Base-by-base conservation (phyloP, 2,113 vertebrate species). In the Pelecanoides urinatrix region DNA sequence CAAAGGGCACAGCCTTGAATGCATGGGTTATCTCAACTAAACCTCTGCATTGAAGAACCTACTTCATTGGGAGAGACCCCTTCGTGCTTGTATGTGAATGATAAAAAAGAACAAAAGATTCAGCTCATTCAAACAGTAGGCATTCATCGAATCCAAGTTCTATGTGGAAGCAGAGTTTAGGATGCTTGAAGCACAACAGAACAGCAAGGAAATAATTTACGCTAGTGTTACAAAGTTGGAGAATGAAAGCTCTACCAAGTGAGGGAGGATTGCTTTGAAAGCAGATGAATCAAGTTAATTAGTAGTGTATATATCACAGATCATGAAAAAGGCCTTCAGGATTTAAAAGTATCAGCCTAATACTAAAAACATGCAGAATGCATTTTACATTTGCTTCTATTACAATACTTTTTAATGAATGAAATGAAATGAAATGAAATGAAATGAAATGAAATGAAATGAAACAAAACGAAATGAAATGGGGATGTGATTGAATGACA, bases 21-120 rank as follows among this genome's bases (percentile, higher is more conserved):
- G 70, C 26, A 0, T 71, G 93, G 96, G 97, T 98, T 98, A 98
- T 98, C 97, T 95, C 97, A 97, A 96, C 49, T 90, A 93, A 97
- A 92, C 92, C 92, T 88, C 93, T 34, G 75, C 15, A 72, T 8
- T 65, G 63, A 97, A 97, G 95, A 97, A 82, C 82, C 75, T 81
- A 34, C 96, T 96, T 97, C 74, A 85, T 61, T 9, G 2, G 26
- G 49, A 86, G 66, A 97, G 78, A 97, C 90, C 86, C 81, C 73
- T 94, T n/a, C 0, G 11, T 95, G 95, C 68, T 96, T 98, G 94
- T 59, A 59, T 65, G 91, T 67, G 94, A 93, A 91, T 62, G 92
- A 98, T 96, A 97, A 97, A 95, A 86, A 90, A 96, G 91, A 96
- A 97, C 96, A 97, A 98, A 98, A 92, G 95, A 61, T 42, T 61